Evolutionary conservation across 2,888 invertebrate genomes (phyloP).

Genomic region (Operophtera brumata): DNA sequence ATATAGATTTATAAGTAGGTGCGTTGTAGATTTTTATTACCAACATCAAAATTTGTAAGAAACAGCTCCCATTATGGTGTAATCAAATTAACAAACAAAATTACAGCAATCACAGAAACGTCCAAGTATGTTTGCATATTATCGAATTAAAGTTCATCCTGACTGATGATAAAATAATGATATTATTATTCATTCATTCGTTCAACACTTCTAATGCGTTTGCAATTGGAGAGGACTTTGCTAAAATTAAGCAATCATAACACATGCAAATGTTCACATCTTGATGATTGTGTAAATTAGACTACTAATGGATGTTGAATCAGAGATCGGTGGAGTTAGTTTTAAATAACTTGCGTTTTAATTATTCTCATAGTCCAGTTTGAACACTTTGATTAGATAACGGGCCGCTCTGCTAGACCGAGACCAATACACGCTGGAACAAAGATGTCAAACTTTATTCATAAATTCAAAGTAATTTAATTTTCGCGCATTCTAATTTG

Average conservation of each 20-base stretch:
- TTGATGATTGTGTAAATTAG: background rate
- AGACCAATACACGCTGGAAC: too few relatives aligned
- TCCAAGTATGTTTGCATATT: slow-evolving; percentile 18
- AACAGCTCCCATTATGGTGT: background rate
- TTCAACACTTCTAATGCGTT: slow-evolving; percentile 13
- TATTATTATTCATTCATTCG: slow-evolving; percentile 17
- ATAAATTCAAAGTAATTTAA: too few relatives aligned
- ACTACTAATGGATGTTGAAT: background rate
- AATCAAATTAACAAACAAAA: slow-evolving; percentile 16
- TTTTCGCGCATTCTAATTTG: too few relatives aligned
- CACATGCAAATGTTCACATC: background rate
- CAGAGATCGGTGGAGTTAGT: background rate
- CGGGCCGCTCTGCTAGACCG: too few relatives aligned
- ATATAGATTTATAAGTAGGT: too few relatives aligned
- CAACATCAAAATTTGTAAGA: slow-evolving; percentile 1
- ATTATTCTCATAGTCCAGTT: background rate
- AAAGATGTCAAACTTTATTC: too few relatives aligned
- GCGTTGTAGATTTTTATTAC: background rate
- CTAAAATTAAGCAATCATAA: background rate
- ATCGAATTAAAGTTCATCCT: slow-evolving; percentile 21
- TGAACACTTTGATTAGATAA: too few relatives aligned
- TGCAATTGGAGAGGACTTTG: background rate
- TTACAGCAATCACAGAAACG: slow-evolving; percentile 17
- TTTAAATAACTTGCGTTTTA: background rate
- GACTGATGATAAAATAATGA: slow-evolving; percentile 30